These are phyloP conservation scores for Bursaphelenchus mucronatus DNA, from an alignment of 1,140 invertebrate genomes.

Conservation along the genomic window DNA sequence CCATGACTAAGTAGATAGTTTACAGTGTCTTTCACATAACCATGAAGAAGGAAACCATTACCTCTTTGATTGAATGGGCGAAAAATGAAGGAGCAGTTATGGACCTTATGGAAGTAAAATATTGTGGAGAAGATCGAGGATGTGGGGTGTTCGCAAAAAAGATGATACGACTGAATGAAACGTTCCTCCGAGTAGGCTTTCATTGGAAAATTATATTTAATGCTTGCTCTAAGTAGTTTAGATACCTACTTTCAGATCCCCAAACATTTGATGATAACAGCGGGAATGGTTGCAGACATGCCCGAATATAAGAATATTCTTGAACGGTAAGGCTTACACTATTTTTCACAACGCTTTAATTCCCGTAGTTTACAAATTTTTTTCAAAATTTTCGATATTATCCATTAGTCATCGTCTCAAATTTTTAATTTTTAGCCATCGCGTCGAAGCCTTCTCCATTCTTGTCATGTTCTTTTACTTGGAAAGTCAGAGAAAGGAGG, in stretches of 20 bases:
- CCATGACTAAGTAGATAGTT: no score
- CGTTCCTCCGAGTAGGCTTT: not conserved
- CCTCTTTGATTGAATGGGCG: not conserved
- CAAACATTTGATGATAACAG: constrained; percentile 19
- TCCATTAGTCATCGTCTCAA: not conserved
- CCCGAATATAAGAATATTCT: constrained; percentile 15
- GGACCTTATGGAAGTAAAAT: not conserved
- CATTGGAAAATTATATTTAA: not conserved
- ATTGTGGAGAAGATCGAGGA: constrained; percentile 6
- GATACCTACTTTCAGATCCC: constrained; percentile 18
- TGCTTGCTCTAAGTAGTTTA: not conserved
- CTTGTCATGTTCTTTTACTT: constrained; percentile 20
- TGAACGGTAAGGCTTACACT: not conserved
- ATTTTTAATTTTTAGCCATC: not conserved
- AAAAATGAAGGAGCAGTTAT: not conserved
- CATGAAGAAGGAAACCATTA: not conserved
- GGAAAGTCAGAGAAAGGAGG: constrained; percentile 8
- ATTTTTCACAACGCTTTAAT: not conserved
- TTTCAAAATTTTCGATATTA: no score
- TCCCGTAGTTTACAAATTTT: not conserved
- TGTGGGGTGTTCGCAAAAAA: not conserved
- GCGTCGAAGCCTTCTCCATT: constrained; percentile 12
- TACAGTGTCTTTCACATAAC: no score
- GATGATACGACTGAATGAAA: constrained; percentile 4
- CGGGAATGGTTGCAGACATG: constrained; percentile 8